Base-by-base conservation (phyloP, 2,797 vertebrate genomes). In the Phrynocephalus forsythii region DNA sequence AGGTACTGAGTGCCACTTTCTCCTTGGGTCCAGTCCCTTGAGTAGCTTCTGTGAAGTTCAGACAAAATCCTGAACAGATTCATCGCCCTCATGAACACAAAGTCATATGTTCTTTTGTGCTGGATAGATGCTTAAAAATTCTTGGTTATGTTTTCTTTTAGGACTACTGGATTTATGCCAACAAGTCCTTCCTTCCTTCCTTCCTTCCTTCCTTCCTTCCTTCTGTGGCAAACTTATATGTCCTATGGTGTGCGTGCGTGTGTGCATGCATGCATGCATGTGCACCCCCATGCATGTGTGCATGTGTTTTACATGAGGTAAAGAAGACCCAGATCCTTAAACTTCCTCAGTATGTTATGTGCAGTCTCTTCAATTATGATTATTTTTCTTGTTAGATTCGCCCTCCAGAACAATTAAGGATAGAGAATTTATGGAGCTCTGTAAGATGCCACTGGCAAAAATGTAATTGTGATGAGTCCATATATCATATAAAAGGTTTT, bases 361-460 rank as follows among this genome's bases (percentile, higher is more conserved):
- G 87, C 9, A 38, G 26, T 90, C 68, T 89, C 28, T 89, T 91
- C 68, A 83, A 33, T 72, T 72, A 72, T 94, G 90, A 87, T 87
- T 93, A 66, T 82, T 93, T 88, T 85, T 84, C 38, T 71, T 90
- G 79, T 48, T 9, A 2, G 18, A 52, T 50, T 91, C 82, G 83
- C 86, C 6, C 28, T 87, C 67, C 87, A 76, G 93, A 94, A 92
- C 76, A 20, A 79, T 44, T 79, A 93, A 86, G 56, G 33, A 66
- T 84, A 79, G 84, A 30, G 86, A 91, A 91, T 86, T 82, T 92
- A 82, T 50, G 83, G 50, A 8, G 90, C 76, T 87, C 88, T 92
- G 15, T 20, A 81, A 78, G 26, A 1, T 92, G 80, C 11, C 87
- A 4, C 63, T 76, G 87, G 79, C 13, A 86, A 86, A 86, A 63